Evolutionary conservation across 53 echinoderm and acorn worm species (phyloP).

Genomic region (Temnopleurus reevesii): DNA sequence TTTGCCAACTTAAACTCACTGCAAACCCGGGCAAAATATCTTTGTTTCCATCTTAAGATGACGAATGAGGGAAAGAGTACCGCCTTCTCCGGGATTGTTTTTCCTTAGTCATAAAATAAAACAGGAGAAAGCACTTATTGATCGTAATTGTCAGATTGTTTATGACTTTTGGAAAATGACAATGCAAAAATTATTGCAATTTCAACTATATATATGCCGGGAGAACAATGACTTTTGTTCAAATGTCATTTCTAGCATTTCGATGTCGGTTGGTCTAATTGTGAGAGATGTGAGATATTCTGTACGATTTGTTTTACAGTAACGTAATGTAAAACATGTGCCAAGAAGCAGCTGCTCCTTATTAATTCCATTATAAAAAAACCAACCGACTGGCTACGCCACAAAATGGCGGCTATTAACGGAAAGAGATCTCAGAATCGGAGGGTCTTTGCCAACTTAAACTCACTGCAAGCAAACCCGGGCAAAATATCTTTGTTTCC

Average conservation of each 20-base stretch:
- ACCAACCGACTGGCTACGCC: neutral
- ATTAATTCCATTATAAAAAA: neutral
- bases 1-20: neutral
- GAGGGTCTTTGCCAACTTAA: conserved; percentile 22
- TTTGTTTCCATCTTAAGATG: neutral
- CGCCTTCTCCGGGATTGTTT: neutral
- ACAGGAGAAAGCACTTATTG: neutral
- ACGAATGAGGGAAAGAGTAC: neutral
- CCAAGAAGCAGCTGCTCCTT: neutral
- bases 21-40: neutral
- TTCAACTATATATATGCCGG: no score
- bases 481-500: neutral
- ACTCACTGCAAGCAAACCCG: neutral
- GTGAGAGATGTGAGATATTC: no score
- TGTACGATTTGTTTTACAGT: no score
- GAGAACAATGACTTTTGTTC: no score
- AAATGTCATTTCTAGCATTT: no score
- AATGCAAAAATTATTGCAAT: no score
- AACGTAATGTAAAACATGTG: no score
- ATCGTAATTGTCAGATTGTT: neutral
- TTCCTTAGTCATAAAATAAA: neutral
- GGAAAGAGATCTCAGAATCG: neutral
- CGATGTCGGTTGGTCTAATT: no score
- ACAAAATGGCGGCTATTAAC: neutral
- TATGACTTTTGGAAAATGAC: conserved; percentile 3